phyloP scores from a whole-genome alignment of 2,113 vertebrate genomes.

The Ia io region DNA sequence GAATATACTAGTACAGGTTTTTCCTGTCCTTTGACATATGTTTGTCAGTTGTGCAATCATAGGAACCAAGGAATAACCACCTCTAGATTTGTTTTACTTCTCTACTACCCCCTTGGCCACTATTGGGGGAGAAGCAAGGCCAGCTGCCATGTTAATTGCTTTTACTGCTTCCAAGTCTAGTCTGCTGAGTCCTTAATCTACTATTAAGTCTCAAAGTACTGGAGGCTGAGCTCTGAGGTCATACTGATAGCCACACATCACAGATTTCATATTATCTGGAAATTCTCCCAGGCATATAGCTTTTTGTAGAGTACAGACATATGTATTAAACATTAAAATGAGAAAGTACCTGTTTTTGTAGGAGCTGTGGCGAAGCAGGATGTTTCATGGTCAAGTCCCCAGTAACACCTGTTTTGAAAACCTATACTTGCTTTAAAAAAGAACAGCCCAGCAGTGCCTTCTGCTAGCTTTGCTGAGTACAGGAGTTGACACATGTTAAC shows the following conservation, averaged over 20 bases:
- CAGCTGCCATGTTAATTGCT: background rate
- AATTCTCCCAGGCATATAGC: background rate
- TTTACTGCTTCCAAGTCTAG: too few species aligned
- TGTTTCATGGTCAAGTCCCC: conserved; percentile 2
- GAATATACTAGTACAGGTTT: background rate
- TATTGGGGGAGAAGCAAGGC: background rate
- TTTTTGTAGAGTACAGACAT: background rate
- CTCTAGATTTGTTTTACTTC: background rate
- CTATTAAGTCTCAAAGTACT: too few species aligned
- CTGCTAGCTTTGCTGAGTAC: background rate
- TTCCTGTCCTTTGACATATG: background rate
- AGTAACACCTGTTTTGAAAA: conserved; percentile 36
- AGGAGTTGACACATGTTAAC: conserved; percentile 5
- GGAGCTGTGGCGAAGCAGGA: background rate
- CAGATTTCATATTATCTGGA: background rate
- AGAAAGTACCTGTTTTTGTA: background rate
- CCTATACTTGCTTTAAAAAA: background rate
- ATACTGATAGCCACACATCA: background rate
- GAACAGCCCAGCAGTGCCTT: background rate
- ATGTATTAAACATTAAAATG: background rate
- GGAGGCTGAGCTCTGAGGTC: background rate
- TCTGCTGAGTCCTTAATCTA: background rate
- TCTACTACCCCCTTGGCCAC: rapidly evolving
- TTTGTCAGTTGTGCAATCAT: background rate
- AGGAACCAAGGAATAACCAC: background rate